Conservation (phyloP, 2,113 vertebrate species). For the Furnarius figulus region DNA sequence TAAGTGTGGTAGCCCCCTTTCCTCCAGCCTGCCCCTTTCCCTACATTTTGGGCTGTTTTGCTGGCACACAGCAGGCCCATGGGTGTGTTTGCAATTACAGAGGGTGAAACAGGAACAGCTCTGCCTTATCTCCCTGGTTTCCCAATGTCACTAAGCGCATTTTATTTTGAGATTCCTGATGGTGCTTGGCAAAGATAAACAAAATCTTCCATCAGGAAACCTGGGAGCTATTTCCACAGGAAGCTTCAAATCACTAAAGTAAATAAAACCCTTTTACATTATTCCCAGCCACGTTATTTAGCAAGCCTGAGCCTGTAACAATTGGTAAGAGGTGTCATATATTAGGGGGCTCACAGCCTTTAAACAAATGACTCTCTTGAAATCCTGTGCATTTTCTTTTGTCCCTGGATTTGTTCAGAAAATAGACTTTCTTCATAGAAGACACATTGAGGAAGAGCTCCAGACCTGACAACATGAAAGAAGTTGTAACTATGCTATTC, state of each 20-base stretch:
- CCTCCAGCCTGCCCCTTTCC: conserved; percentile 33
- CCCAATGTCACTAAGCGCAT: conserved; percentile 86
- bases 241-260: conserved; percentile 99
- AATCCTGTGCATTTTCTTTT: conserved; percentile 3
- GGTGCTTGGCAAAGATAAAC: conserved; percentile 99
- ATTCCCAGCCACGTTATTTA: conserved; percentile 68
- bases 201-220: conserved; percentile 99
- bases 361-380: neutral
- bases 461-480: conserved; percentile 22
- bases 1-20: neutral
- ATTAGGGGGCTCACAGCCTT: neutral
- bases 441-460: conserved; percentile 14
- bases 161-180: conserved; percentile 99
- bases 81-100: conserved; percentile 81
- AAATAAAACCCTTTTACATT: conserved; percentile 87
- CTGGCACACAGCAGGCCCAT: conserved; percentile 73
- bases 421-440: neutral
- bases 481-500: conserved; percentile 1
- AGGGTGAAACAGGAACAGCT: conserved; percentile 90
- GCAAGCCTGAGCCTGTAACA: conserved; percentile 45
- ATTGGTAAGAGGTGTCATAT: conserved; percentile 46
- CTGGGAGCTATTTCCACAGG: conserved; percentile 97
- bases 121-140: conserved; percentile 88
- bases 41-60: conserved; percentile 63
- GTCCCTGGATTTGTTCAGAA: neutral